Evolutionary conservation across 1,140 invertebrate genomes (phyloP), one percentile per base, ranked within the genome.

Genomic region (Psilanteris sp.): DNA sequence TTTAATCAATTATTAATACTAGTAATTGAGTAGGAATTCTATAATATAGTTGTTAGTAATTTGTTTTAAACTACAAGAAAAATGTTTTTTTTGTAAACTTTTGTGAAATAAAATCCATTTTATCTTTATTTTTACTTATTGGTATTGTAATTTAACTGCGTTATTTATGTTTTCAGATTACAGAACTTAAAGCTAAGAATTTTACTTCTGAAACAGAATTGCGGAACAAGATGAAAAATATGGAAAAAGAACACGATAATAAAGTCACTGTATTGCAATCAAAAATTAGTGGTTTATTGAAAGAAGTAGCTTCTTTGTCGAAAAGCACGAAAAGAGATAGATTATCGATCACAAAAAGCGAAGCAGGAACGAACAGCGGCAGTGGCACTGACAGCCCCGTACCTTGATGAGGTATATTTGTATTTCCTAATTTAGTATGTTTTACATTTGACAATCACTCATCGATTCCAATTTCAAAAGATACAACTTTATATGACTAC

Each of bases 181-280:
- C 95, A 2, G 96, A 98, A 84, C 85, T 97, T 52, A 98, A 98
- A 89, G 96, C 96, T 5, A 93, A 95, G 84, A 94, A 97, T 81
- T 96, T 96, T 82, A 96, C 96, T 13, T 91, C 92, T 32, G 96
- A 97, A 83, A 93, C 93, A 37, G 96, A 97, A 77, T 88, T 96
- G 34, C 91, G 96, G 13, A 93, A 90, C 62, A 96, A 96, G 87
- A 93, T 97, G 90, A 95, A 94, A 80, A 92, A 90, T 8, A 90
- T 92, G 20, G 93, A 96, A 77, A 95, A 95, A 39, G 91, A 96
- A 39, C 92, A 95, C 81, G 93, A 95, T 50, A 92, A 91, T 43
- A 96, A 96, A 85, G 91, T 95, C 18, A 92, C 93, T 11, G 89
- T 91, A 15, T 90, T 97, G 86, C 94, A 94, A 82, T 91, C 91